Evolutionary conservation across 2,113 vertebrate species (phyloP).

Genomic region (Microtus oregoni): DNA sequence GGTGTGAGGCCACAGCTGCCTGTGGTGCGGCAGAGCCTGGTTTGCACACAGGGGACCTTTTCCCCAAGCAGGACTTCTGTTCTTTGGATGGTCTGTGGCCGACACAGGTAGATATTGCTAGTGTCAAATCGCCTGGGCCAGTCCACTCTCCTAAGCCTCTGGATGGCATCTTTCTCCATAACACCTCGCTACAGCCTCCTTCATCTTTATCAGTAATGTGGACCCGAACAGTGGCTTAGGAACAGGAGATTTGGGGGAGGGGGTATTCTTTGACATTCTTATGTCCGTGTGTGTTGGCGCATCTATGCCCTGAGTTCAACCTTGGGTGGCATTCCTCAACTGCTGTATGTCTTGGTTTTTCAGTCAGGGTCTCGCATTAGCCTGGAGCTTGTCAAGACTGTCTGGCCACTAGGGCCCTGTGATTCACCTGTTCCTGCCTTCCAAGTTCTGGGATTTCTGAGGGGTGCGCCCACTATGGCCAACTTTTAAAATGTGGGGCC

Average conservation of each 20-base stretch:
- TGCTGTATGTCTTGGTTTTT: not conserved
- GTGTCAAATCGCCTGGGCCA: not conserved
- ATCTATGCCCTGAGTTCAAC: not conserved
- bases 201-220: not conserved
- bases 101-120: not conserved
- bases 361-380: not conserved
- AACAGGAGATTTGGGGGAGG: not conserved
- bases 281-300: not conserved
- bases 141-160: fast-evolving
- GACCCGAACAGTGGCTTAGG: not conserved
- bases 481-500: not conserved
- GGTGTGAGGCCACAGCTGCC: fast-evolving
- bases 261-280: not conserved
- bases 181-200: not conserved
- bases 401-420: fast-evolving
- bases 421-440: not conserved
- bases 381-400: not conserved
- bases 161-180: not conserved
- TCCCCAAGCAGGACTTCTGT: fast-evolving
- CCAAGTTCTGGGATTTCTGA: not conserved
- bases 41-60: not conserved
- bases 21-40: not conserved
- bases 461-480: not conserved
- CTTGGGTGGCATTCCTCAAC: too few species aligned
- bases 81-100: not conserved